Base-by-base conservation (phyloP, 2,888 invertebrate species). In the Phorcus lineatus region DNA sequence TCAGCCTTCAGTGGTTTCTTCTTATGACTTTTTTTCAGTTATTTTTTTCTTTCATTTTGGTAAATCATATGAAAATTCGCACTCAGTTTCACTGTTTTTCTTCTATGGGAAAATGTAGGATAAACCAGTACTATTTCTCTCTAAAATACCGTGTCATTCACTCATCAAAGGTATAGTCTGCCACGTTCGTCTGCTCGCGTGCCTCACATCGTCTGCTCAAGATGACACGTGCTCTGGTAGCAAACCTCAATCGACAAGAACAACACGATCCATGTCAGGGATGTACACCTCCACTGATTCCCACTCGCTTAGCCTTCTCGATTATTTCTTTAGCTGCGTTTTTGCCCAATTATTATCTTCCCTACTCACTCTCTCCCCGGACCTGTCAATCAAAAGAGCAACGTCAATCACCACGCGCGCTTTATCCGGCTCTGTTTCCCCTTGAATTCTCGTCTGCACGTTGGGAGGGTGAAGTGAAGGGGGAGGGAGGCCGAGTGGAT, bases 301-400 rank as follows among this genome's bases (percentile, higher is more conserved):
- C 62, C 24, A 62, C 62, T 62, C 62, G 62, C 62, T 62, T 22
- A 6, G 62, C 62, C 62, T 62, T 24, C 62, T 62, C 62, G 62
- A 62, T 62, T 62, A 62, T 62, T 62, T 62, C 62, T 62, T 62
- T 62, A 62, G 62, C 62, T 62, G 62, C 62, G 62, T 62, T 62
- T 62, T 62, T 62, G 62, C 62, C 62, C 62, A 62, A 62, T 62
- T 62, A 62, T 62, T 62, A 28, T 62, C 62, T 62, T 3, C 28
- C 62, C 62, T n/a, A 28, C 62, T 28, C 62, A 24, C 62, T 62
- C 62, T 62, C 62, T 62, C 28, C 28, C 28, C 62, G 24, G 62
- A 62, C 62, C 62, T 62, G 62, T 62, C 62, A 62, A 62, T 62
- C 62, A 62, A 62, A 24, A 24, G 28, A 62, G 24, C 62, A 62